Conservation (phyloP, 2,888 invertebrate species). For the Lasioglossum pauxillum region DNA sequence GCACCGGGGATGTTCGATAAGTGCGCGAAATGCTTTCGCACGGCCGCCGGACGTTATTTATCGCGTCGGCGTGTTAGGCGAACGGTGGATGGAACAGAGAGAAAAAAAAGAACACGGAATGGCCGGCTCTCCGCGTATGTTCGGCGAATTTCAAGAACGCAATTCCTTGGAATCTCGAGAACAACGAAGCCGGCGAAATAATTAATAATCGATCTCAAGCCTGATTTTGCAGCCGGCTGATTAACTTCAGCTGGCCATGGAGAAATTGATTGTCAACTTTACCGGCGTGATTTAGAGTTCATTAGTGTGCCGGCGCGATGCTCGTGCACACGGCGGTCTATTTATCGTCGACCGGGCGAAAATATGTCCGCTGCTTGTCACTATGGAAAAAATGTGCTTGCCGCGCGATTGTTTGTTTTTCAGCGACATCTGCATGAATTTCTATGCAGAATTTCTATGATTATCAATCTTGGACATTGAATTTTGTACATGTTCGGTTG, state of each 20-base stretch:
- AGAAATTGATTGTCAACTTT: conserved; percentile 34
- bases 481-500: neutral
- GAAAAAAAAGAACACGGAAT: neutral
- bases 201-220: conserved; percentile 26
- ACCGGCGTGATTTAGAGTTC: conserved; percentile 27
- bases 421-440: no score
- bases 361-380: neutral
- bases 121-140: neutral
- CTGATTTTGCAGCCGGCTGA: neutral
- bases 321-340: neutral
- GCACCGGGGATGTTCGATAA: conserved; percentile 39
- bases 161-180: neutral
- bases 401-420: neutral
- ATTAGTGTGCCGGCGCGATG: conserved; percentile 16
- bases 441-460: no score
- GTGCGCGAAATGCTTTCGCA: conserved; percentile 21
- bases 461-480: no score
- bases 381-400: neutral
- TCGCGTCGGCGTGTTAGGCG: neutral
- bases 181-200: conserved; percentile 4
- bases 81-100: neutral
- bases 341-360: neutral
- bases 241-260: conserved; percentile 20
- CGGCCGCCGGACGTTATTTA: conserved; percentile 7
- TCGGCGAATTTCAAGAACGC: neutral